Evolutionary conservation across 2,888 invertebrate genomes (phyloP).

Genomic region (Apamea crenata): DNA sequence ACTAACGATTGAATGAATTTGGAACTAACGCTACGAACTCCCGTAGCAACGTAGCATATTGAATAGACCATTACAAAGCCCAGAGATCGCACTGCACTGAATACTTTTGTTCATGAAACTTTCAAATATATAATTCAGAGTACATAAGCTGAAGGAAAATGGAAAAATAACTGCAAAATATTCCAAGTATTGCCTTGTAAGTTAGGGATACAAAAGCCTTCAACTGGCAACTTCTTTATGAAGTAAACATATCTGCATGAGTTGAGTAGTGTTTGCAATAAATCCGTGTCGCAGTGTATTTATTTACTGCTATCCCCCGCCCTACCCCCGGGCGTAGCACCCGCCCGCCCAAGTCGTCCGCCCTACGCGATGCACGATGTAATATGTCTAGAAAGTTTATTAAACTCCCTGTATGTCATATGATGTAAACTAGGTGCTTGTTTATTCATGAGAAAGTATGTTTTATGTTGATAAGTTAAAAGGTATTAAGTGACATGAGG

Average conservation of each 20-base stretch:
- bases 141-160: conserved; percentile 22
- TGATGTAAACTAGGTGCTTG: conserved; percentile 68
- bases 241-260: conserved; percentile 70
- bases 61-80: conserved; percentile 36
- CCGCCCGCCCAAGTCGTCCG: conserved; percentile 69
- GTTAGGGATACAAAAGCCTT: conserved; percentile 46
- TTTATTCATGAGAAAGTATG: conserved; percentile 69
- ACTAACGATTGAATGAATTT: conserved; percentile 62
- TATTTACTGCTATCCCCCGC: conserved; percentile 81
- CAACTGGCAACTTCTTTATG: conserved; percentile 55
- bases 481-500: conserved; percentile 49
- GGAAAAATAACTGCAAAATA: conserved; percentile 17
- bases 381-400: conserved; percentile 71
- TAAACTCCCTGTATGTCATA: conserved; percentile 66
- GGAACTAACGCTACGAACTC: conserved; percentile 52
- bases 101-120: conserved; percentile 43
- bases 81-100: conserved; percentile 29
- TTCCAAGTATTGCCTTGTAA: conserved; percentile 24
- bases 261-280: conserved; percentile 83
- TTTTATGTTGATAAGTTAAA: conserved; percentile 66
- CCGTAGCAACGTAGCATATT: conserved; percentile 54
- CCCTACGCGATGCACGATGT: conserved; percentile 70
- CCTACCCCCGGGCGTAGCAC: conserved; percentile 24
- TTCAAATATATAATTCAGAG: conserved; percentile 39
- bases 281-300: conserved; percentile 86